Conservation (phyloP, 2,113 vertebrate genomes). For the Mus musculus region DNA sequence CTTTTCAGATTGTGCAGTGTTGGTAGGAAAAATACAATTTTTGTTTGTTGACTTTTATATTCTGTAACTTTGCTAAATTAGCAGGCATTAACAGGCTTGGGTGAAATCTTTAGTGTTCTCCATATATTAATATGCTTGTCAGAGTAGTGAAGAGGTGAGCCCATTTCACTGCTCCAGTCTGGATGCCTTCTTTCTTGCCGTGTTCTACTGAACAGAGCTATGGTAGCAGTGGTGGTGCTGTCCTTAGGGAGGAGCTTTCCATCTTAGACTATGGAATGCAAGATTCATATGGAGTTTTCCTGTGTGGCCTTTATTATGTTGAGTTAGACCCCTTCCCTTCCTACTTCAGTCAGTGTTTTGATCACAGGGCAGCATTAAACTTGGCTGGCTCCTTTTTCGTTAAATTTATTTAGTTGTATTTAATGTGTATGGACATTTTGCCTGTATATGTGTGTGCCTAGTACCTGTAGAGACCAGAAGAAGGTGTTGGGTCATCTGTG, state of each 20-base stretch:
- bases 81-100: background rate
- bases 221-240: background rate
- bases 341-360: background rate
- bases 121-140: background rate
- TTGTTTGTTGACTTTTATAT: background rate
- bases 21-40: background rate
- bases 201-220: background rate
- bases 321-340: background rate
- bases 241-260: background rate
- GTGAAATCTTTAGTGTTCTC: background rate
- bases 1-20: background rate
- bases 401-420: background rate
- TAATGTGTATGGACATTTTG: background rate
- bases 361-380: too few species aligned
- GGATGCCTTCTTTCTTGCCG: background rate
- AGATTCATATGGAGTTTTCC: background rate
- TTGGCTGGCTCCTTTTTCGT: background rate
- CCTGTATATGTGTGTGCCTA: background rate
- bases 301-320: background rate
- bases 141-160: too few species aligned
- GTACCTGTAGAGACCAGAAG: background rate
- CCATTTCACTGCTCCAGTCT: background rate
- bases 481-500: background rate
- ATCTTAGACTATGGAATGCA: background rate
- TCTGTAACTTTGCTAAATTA: background rate